phyloP scores from a whole-genome alignment of 2,113 vertebrate species.

The Gadus macrocephalus region DNA sequence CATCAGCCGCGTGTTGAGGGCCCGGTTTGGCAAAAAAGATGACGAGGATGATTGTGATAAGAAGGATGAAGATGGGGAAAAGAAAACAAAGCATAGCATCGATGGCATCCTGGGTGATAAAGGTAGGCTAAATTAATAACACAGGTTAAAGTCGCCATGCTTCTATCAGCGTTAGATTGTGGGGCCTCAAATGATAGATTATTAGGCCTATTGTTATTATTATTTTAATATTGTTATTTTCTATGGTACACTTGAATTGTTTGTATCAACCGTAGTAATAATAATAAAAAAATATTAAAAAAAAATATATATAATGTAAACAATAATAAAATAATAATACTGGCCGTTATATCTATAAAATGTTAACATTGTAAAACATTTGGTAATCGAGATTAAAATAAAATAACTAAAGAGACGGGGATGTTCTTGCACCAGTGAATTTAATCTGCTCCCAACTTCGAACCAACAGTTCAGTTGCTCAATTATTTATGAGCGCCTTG shows the following conservation, averaged over 20 bases:
- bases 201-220: slow-evolving; percentile 44
- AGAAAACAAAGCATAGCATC: slow-evolving; percentile 99
- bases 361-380: background rate
- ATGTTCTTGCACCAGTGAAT: background rate
- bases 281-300: background rate
- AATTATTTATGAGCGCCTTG: slow-evolving; percentile 81
- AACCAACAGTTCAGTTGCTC: slow-evolving; percentile 66
- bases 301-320: background rate
- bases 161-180: slow-evolving; percentile 11
- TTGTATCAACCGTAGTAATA: slow-evolving; percentile 26
- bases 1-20: slow-evolving; percentile 99
- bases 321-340: slow-evolving; percentile 4
- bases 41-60: slow-evolving; percentile 94
- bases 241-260: background rate
- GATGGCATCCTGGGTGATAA: slow-evolving; percentile 99
- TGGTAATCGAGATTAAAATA: background rate
- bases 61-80: slow-evolving; percentile 98
- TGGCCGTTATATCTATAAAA: background rate
- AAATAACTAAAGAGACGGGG: background rate
- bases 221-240: slow-evolving; percentile 42
- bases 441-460: slow-evolving; percentile 54
- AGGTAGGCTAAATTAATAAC: slow-evolving; percentile 78
- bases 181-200: slow-evolving; percentile 32
- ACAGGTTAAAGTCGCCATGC: slow-evolving; percentile 51
- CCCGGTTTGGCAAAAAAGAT: slow-evolving; percentile 99